phyloP scores from a whole-genome alignment of 2,888 invertebrate genomes.

The Belgica antarctica region DNA sequence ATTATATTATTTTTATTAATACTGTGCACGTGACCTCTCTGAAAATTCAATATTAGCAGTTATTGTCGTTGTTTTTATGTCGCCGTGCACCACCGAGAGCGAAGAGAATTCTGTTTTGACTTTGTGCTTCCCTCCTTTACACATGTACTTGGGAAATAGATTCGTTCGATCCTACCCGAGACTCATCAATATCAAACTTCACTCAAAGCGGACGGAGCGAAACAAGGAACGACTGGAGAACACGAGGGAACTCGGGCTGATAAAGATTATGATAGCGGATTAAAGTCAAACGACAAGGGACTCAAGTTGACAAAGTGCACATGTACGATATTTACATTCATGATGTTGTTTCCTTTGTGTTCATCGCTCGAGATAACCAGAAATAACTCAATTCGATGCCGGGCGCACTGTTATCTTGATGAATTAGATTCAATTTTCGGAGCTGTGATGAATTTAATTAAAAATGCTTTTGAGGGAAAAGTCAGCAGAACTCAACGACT shows the following conservation, averaged over 20 bases:
- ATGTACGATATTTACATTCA: slow-evolving; percentile 23
- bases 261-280: slow-evolving; percentile 30
- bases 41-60: slow-evolving; percentile 40
- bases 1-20: slow-evolving; percentile 41
- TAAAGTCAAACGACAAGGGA: not conserved
- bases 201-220: slow-evolving; percentile 3
- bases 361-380: not conserved
- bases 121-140: slow-evolving; percentile 25
- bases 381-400: slow-evolving; percentile 19
- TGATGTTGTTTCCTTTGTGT: not conserved
- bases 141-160: slow-evolving; percentile 10
- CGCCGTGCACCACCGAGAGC: slow-evolving; percentile 2
- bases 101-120: slow-evolving; percentile 35
- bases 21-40: slow-evolving; percentile 39
- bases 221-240: not conserved
- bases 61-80: slow-evolving; percentile 17
- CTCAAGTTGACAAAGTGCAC: slow-evolving; percentile 26
- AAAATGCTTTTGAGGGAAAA: not conserved
- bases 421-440: not conserved
- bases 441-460: slow-evolving; percentile 15
- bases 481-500: too few species aligned
- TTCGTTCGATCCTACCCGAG: not conserved
- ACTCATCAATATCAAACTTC: slow-evolving; percentile 15
- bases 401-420: not conserved
- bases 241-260: too few species aligned